These are phyloP conservation scores for Trachops cirrhosus DNA, from an alignment of 2,797 vertebrate genomes.

Conservation along the genomic window DNA sequence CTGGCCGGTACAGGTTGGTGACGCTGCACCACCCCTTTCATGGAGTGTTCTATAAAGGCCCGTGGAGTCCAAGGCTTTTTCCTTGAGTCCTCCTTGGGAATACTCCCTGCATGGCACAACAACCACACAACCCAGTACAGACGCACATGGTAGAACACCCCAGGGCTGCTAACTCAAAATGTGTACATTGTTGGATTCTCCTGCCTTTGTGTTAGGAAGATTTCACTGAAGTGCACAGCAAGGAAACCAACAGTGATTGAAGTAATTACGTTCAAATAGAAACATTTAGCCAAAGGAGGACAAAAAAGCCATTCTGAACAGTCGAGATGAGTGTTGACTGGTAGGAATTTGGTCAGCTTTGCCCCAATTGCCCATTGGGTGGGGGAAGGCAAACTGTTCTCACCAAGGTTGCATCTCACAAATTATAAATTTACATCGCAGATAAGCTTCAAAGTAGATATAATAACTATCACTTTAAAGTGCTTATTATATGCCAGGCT, in stretches of 20 bases:
- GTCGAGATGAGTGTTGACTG: neutral
- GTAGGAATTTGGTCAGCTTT: neutral
- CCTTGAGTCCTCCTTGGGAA: neutral
- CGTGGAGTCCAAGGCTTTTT: neutral
- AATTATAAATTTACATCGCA: neutral
- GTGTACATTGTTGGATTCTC: neutral
- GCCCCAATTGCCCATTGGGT: neutral
- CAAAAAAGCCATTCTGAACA: neutral
- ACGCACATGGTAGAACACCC: neutral
- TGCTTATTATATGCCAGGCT: neutral
- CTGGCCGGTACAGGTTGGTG: neutral
- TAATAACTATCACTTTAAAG: neutral
- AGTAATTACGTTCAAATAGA: neutral
- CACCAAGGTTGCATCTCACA: neutral
- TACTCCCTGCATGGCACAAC: neutral
- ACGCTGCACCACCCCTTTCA: neutral
- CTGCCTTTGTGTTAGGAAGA: neutral
- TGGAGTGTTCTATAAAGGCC: neutral
- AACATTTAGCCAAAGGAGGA: neutral
- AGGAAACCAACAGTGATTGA: neutral
- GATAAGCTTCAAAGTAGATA: neutral
- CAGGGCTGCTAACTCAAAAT: neutral
- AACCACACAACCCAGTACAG: neutral
- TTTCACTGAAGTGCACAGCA: neutral
- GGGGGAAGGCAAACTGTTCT: neutral